Evolutionary conservation across 1,140 invertebrate species (phyloP), one percentile per base, ranked within the genome.

Genomic region (Epicauta chinensis): DNA sequence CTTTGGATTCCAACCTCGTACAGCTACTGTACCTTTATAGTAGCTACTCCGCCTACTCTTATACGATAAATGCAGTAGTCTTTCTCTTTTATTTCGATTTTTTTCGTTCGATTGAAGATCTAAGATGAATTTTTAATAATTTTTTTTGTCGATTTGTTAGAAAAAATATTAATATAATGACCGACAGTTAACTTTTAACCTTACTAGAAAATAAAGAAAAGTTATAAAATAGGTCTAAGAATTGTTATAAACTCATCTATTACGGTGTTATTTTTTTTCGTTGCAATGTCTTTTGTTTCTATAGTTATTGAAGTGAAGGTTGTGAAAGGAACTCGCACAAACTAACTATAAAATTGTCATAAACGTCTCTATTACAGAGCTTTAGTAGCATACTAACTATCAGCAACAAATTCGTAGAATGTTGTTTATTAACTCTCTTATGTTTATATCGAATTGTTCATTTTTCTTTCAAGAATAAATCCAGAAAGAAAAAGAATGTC

Each of bases 1-100:
- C 15, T 63, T 63, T 48, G 53, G 53, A 63, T 60, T 53, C 61
- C 45, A 40, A 40, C 35, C 61, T 59, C 61, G 59, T 63, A 58
- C 49, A 38, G 54, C 52, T 58, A 56, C 58, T 45, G 55, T 60
- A 43, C 53, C 23, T 23, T 23, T 23, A 23, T 23, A 23, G 23
- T 5, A 23, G 23, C 23, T 23, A 55, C 54, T 49, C 58, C 61
- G 61, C 61, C 61, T 50, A 63, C 61, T 56, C 45, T 56, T 52
- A 61, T 61, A 48, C 59, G 59, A 61, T 61, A 61, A 61, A 61
- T 61, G 56, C 59, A 55, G 49, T 53, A 40, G 49, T 60, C 58
- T 58, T 52, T 62, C 60, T 58, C 51, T 59, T 62, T 59, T 53
- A 51, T 56, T 59, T 53, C 44, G 36, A 41, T 51, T 39, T 38